Percentiles rank a stretch among this genome's conserved stretches.
Evolutionary conservation across 2,113 vertebrate genomes (phyloP).

Genomic region (Ceratotherium simum): DNA sequence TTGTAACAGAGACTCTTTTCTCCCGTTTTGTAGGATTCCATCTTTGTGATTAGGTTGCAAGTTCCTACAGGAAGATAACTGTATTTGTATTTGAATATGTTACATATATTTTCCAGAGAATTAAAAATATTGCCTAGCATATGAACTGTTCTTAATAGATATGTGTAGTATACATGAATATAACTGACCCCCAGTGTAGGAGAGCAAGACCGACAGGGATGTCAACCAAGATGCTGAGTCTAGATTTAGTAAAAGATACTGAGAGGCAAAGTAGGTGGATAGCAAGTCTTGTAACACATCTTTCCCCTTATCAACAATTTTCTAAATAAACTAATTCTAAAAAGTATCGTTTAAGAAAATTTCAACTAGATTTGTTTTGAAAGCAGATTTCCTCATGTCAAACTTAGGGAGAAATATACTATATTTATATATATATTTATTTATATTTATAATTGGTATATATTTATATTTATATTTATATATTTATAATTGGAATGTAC

Average conservation of each 20-base stretch:
- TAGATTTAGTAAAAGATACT: background rate
- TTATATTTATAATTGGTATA: no score
- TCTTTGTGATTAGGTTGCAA: background rate
- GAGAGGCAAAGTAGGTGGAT: background rate
- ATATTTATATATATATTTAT: no score
- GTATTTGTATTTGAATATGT: background rate
- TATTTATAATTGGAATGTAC: constrained; percentile 14
- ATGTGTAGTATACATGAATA: background rate
- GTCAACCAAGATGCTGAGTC: background rate
- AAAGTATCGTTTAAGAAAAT: constrained; percentile 12
- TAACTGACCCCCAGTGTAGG: background rate
- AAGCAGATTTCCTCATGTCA: constrained; percentile 52
- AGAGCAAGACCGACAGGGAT: background rate
- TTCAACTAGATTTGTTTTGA: background rate
- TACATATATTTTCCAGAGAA: background rate
- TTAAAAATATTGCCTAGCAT: background rate
- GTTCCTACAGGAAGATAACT: background rate
- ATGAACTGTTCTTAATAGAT: background rate
- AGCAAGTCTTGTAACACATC: background rate
- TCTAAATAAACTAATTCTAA: background rate
- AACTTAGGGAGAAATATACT: constrained; percentile 35
- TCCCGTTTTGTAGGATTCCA: background rate
- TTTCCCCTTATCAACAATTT: background rate
- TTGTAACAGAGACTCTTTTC: background rate
- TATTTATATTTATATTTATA: no score